These are phyloP conservation scores for Brachionus asplanchnoidis DNA, from an alignment of 1,140 invertebrate genomes.

Conservation along the genomic window DNA sequence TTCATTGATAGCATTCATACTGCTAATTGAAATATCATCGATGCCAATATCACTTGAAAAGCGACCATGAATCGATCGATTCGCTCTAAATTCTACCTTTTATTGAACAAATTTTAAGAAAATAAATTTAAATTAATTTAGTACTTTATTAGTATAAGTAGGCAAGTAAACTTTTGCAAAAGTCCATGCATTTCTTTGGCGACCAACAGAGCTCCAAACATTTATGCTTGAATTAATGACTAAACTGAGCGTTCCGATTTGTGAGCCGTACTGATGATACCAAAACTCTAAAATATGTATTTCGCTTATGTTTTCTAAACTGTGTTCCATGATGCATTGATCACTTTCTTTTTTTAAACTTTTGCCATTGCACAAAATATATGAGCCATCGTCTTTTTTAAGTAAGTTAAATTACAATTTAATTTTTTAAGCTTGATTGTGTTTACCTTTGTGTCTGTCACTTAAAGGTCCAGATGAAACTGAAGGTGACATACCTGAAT, in stretches of 20 bases:
- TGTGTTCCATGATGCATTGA: not conserved
- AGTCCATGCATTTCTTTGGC: not conserved
- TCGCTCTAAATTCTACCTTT: not conserved
- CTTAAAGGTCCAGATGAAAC: not conserved
- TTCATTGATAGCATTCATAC: not conserved
- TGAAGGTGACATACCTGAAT: not conserved
- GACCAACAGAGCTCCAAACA: not conserved
- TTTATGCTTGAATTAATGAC: not conserved
- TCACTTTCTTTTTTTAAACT: not conserved
- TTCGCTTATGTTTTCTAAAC: not conserved
- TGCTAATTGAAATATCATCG: not conserved
- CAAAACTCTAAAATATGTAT: not conserved
- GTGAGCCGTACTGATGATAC: not conserved
- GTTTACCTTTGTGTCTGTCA: not conserved
- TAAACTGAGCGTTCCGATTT: not conserved
- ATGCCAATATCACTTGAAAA: slow-evolving; percentile 11
- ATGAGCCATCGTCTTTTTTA: not conserved
- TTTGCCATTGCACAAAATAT: not conserved
- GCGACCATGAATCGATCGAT: not conserved
- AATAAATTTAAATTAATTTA: not conserved
- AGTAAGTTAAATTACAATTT: too few species aligned
- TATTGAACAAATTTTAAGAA: not conserved
- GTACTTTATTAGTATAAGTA: not conserved
- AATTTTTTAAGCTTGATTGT: not conserved
- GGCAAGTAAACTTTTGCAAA: not conserved